Evolutionary conservation across 1,140 invertebrate genomes (phyloP).

Genomic region (Halyomorpha halys): DNA sequence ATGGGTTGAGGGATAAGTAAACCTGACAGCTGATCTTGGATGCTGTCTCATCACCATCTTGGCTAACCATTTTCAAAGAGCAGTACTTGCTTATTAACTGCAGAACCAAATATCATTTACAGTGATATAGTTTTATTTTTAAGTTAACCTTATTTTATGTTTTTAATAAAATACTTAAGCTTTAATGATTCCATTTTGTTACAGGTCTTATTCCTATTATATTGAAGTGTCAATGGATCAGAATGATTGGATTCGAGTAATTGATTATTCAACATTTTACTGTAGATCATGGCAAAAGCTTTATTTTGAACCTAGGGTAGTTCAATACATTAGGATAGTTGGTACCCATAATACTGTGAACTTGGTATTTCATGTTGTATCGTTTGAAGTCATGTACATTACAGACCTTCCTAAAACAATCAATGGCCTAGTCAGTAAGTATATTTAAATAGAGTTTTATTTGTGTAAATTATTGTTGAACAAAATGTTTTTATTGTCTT

Average conservation of each 20-base stretch:
- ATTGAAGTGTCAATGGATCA: constrained; percentile 94
- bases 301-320: constrained; percentile 81
- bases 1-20: too few species aligned
- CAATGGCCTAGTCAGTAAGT: constrained; percentile 49
- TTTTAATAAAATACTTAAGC: not conserved
- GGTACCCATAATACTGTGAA: constrained; percentile 94
- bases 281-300: constrained; percentile 95
- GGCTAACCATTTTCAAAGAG: too few species aligned
- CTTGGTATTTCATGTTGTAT: constrained; percentile 88
- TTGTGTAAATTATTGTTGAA: too few species aligned
- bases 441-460: too few species aligned
- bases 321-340: constrained; percentile 79
- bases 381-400: constrained; percentile 81
- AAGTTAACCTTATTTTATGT: too few species aligned
- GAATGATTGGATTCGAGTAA: constrained; percentile 84
- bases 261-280: constrained; percentile 82
- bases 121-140: too few species aligned
- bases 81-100: too few species aligned
- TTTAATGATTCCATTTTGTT: constrained; percentile 27
- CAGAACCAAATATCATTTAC: too few species aligned
- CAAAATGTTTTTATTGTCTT: too few species aligned
- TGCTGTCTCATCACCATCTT: too few species aligned
- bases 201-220: constrained; percentile 87
- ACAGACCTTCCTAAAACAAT: constrained; percentile 60
- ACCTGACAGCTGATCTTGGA: too few species aligned